Conservation (phyloP, 2,797 vertebrate genomes). For the Sebastes reedi region DNA sequence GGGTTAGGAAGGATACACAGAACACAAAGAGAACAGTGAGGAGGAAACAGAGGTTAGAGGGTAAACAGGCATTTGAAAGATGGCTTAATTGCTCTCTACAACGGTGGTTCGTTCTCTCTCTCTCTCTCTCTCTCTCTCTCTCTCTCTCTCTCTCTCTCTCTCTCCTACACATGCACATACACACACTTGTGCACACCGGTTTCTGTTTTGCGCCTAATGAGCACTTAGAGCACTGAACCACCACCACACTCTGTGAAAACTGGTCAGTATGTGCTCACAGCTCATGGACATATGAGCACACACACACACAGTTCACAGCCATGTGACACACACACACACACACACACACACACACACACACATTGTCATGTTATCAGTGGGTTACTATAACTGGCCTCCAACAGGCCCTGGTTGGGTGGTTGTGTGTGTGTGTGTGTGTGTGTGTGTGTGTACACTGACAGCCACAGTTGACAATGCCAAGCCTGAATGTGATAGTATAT, state of each 20-base stretch:
- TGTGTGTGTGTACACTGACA: background rate
- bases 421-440: background rate
- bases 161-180: background rate
- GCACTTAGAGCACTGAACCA: constrained; percentile 23
- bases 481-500: background rate
- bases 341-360: background rate
- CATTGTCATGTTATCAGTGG: background rate
- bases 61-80: constrained; percentile 30
- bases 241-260: constrained; percentile 6
- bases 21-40: background rate
- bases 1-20: background rate
- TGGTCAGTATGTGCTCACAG: background rate
- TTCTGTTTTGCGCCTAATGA: constrained; percentile 27
- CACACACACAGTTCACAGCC: background rate
- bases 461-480: background rate
- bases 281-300: background rate
- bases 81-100: constrained; percentile 28
- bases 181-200: background rate
- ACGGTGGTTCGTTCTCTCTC: background rate
- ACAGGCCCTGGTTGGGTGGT: too few relatives aligned
- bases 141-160: background rate
- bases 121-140: background rate
- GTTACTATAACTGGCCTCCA: background rate
- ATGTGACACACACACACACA: background rate
- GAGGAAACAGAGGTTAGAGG: constrained; percentile 9